Evolutionary conservation across 1,140 invertebrate species (phyloP).

Genomic region (Leptinotarsa defecta): DNA sequence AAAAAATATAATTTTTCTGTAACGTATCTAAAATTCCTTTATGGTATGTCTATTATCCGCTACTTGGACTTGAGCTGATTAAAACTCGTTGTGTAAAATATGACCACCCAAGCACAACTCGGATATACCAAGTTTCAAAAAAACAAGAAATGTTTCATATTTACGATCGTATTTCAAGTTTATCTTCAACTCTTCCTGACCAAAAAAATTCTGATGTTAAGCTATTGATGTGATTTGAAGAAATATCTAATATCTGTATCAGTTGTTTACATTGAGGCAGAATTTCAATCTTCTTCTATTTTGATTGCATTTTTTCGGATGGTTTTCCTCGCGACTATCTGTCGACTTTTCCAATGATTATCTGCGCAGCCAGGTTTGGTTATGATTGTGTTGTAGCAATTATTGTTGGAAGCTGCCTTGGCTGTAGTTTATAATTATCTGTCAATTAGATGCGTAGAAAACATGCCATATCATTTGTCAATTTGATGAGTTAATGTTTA

Average conservation of each 20-base stretch:
- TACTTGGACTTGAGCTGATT: no score
- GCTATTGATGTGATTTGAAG: no score
- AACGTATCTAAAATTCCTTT: no score
- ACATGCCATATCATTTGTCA: conserved; percentile 56
- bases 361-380: conserved; percentile 41
- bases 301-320: background rate
- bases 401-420: conserved; percentile 41
- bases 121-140: no score
- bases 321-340: background rate
- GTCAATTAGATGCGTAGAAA: conserved; percentile 55
- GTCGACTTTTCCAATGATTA: background rate
- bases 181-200: no score
- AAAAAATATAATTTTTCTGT: no score
- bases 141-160: no score
- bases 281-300: background rate
- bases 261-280: background rate
- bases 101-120: no score
- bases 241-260: background rate
- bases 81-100: no score
- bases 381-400: conserved; percentile 55
- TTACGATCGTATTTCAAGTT: no score
- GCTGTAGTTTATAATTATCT: conserved; percentile 52
- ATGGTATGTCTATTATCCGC: no score
- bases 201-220: no score
- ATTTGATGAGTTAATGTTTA: conserved; percentile 52